Conservation (phyloP, 2,113 vertebrate genomes). For the Ailuropoda melanoleuca region DNA sequence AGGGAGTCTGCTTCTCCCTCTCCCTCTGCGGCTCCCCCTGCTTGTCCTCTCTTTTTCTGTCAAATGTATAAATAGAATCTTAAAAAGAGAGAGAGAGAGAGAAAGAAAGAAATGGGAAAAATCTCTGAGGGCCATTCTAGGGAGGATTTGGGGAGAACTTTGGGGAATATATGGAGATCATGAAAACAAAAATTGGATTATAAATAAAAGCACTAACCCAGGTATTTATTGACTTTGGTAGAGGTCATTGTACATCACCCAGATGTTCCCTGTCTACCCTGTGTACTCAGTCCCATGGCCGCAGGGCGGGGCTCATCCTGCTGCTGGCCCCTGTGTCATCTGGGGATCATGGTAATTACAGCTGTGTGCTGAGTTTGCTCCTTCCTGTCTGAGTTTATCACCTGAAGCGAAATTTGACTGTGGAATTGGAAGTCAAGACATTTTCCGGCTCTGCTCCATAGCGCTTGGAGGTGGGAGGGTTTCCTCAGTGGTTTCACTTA, state of each 20-base stretch:
- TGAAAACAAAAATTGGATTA: neutral
- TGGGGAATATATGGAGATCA: neutral
- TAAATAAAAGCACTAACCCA: neutral
- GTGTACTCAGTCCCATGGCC: fast-evolving
- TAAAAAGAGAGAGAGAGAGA: no score
- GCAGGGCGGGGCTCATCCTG: fast-evolving
- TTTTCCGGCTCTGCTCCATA: fast-evolving
- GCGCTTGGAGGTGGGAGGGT: neutral
- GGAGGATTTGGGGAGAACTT: neutral
- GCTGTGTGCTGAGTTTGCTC: neutral
- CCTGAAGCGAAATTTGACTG: neutral
- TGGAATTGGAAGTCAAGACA: neutral
- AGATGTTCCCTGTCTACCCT: fast-evolving
- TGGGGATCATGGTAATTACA: fast-evolving
- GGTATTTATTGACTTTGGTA: neutral
- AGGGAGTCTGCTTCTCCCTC: neutral
- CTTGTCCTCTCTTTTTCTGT: neutral
- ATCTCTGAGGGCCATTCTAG: neutral
- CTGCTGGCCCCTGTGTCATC: fast-evolving
- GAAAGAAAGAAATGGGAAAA: neutral
- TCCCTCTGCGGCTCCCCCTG: no score
- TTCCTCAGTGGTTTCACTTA: neutral
- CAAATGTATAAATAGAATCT: neutral
- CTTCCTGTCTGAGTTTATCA: neutral
- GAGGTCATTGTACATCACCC: neutral